Conservation (phyloP, 2,888 invertebrate species). For the Acronicta alni region DNA sequence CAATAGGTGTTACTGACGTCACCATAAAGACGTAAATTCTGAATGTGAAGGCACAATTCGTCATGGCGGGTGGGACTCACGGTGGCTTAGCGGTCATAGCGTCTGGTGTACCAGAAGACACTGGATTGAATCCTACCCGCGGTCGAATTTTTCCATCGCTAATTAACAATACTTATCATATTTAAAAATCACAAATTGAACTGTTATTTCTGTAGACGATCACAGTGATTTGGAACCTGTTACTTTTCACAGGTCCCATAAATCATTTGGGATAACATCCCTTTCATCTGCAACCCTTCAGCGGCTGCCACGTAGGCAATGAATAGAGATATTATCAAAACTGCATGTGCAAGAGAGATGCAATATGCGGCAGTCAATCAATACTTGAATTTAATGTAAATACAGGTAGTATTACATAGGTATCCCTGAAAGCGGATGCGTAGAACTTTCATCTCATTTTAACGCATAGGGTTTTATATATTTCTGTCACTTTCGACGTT, state of each 20-base stretch:
- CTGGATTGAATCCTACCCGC: too few species aligned
- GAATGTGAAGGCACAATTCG: too few species aligned
- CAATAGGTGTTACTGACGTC: too few species aligned
- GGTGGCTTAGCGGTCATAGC: too few species aligned
- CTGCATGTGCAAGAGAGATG: conserved; percentile 4
- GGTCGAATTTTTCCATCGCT: too few species aligned
- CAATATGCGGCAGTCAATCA: not conserved
- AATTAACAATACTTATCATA: too few species aligned
- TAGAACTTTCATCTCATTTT: not conserved
- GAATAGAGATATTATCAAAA: not conserved
- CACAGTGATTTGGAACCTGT: not conserved
- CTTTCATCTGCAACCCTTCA: not conserved
- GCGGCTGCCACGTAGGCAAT: not conserved
- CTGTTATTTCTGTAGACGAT: not conserved
- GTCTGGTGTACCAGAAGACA: too few species aligned
- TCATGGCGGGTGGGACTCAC: too few species aligned
- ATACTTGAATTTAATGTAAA: too few species aligned
- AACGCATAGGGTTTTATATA: not conserved
- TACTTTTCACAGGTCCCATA: not conserved
- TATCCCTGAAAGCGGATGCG: conserved; percentile 1
- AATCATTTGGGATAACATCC: not conserved
- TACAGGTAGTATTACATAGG: too few species aligned
- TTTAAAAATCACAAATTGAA: not conserved
- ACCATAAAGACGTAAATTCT: too few species aligned
- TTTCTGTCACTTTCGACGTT: too few species aligned